Evolutionary conservation across 2,888 invertebrate genomes (phyloP).

Genomic region (Lobophora halterata): DNA sequence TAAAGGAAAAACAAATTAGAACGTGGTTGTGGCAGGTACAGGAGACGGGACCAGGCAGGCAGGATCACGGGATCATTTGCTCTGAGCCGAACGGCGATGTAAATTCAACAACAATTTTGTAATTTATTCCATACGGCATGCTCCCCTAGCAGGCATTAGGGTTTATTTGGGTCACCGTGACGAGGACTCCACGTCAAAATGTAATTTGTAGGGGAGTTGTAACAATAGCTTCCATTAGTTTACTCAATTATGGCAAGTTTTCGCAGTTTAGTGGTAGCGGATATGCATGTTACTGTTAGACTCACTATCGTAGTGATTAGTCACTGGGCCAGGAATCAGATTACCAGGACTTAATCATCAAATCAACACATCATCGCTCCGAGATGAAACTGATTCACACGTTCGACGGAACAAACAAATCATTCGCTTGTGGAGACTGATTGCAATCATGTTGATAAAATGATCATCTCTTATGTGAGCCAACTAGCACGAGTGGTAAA

Average conservation of each 20-base stretch:
- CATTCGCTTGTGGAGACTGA: no score
- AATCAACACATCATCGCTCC: conserved; percentile 15
- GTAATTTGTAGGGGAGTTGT: conserved; percentile 35
- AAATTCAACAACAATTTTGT: conserved; percentile 11
- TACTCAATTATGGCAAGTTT: conserved; percentile 34
- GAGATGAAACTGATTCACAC: conserved; percentile 21
- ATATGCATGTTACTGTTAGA: conserved; percentile 9
- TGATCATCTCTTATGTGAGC: no score
- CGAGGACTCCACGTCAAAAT: conserved; percentile 24
- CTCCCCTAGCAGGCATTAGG: conserved; percentile 14
- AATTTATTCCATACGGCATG: conserved; percentile 13
- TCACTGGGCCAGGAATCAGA: conserved; percentile 17
- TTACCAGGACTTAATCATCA: conserved; percentile 22
- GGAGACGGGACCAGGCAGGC: no score
- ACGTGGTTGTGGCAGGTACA: no score
- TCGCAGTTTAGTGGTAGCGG: conserved; percentile 26
- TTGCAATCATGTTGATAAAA: no score
- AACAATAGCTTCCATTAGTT: conserved; percentile 38
- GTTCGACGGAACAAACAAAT: conserved; percentile 12
- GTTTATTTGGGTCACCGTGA: conserved; percentile 38
- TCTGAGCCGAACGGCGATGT: no score
- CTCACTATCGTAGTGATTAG: conserved; percentile 14
- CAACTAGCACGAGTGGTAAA: no score
- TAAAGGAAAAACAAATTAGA: no score
- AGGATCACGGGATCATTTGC: no score